These are phyloP conservation scores for Drosophila kurseongensis DNA, from an alignment of 1,140 invertebrate genomes.

Conservation along the genomic window DNA sequence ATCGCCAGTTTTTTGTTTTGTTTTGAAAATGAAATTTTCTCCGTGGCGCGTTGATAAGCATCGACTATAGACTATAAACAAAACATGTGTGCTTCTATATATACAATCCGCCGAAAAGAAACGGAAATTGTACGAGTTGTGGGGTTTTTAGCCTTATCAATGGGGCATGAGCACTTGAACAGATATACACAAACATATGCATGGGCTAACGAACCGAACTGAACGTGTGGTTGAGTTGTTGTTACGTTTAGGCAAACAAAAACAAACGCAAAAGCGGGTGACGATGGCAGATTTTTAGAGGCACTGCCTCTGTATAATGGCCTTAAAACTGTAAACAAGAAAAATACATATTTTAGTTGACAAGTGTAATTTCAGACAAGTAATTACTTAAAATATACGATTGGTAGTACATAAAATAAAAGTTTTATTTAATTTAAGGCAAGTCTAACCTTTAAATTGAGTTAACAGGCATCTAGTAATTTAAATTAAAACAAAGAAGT, in stretches of 20 bases:
- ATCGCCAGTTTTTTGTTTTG: conserved; percentile 43
- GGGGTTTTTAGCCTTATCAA: conserved; percentile 68
- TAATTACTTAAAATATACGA: background rate
- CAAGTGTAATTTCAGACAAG: background rate
- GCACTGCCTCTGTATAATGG: conserved; percentile 1
- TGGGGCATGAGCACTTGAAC: conserved; percentile 58
- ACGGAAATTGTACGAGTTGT: conserved; percentile 59
- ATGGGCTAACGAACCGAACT: conserved; percentile 29
- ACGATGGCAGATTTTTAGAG: conserved; percentile 27
- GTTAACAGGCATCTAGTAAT: too few species aligned
- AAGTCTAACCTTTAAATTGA: background rate
- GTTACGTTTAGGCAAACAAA: conserved; percentile 58
- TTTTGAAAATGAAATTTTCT: conserved; percentile 66
- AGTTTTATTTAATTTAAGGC: background rate
- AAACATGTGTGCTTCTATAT: conserved; percentile 47
- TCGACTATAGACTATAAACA: conserved; percentile 54
- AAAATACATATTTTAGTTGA: background rate
- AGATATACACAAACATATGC: conserved; percentile 25
- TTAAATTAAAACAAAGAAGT: too few species aligned
- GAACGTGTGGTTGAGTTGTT: conserved; percentile 13
- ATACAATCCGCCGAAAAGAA: conserved; percentile 26
- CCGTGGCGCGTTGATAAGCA: conserved; percentile 54
- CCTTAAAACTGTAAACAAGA: conserved; percentile 16
- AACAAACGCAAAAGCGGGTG: conserved; percentile 43
- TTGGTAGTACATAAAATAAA: background rate